phyloP scores from a whole-genome alignment of 2,797 vertebrate genomes.

The Acanthurus leucopareius region DNA sequence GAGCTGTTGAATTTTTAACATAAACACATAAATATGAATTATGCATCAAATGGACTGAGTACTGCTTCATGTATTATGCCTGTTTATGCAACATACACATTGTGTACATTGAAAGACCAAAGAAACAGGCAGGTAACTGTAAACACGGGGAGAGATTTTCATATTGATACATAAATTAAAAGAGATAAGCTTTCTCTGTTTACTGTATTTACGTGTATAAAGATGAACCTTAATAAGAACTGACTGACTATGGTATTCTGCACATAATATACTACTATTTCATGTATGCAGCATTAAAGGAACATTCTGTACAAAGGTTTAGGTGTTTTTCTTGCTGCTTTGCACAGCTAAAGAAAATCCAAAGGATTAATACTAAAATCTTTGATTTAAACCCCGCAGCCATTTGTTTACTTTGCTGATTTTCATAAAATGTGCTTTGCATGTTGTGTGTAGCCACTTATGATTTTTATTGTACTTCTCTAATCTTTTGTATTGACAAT shows the following conservation, averaged over 20 bases:
- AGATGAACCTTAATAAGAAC: too few relatives aligned
- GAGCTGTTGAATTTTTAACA: slow-evolving; percentile 67
- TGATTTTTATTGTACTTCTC: too few relatives aligned
- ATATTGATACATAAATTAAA: neutral
- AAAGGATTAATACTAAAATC: neutral
- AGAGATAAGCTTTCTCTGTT: neutral
- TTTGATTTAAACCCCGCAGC: neutral
- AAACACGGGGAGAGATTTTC: neutral
- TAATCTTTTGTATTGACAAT: neutral
- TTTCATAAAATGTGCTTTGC: too few relatives aligned
- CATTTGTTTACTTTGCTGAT: neutral
- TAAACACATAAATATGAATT: slow-evolving; percentile 60
- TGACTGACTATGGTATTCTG: too few relatives aligned
- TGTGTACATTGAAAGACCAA: slow-evolving; percentile 31
- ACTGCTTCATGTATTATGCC: neutral
- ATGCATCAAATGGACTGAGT: slow-evolving; percentile 43
- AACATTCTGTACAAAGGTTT: neutral
- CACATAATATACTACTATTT: neutral
- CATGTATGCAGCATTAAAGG: neutral
- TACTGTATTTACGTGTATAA: neutral
- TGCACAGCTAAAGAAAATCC: neutral
- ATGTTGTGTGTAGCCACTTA: too few relatives aligned
- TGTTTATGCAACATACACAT: slow-evolving; percentile 30
- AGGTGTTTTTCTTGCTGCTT: neutral
- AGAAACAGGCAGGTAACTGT: slow-evolving; percentile 9